A percentile compares a stretch with the other conserved stretches of the same genome.
These are phyloP conservation scores for Phenganax stokvisi DNA, from an alignment of 92 coral and sea anemone species.

Conservation along the genomic window DNA sequence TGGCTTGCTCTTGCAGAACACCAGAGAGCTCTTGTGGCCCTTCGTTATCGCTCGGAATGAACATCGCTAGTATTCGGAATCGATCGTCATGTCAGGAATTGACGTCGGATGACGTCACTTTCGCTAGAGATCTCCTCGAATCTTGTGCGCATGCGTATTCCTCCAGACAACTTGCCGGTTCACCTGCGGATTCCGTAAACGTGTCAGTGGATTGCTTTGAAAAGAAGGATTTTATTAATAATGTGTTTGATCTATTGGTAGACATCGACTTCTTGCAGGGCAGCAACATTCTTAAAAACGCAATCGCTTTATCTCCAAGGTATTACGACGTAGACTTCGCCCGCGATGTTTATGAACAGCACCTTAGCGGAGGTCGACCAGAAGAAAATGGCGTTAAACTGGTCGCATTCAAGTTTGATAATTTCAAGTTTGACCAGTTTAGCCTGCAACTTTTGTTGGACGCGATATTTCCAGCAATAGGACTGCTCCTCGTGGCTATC, in stretches of 20 bases:
- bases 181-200: background rate
- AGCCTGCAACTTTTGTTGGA: constrained; percentile 63
- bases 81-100: constrained; percentile 62
- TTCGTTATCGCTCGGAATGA: constrained; percentile 66
- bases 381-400: background rate
- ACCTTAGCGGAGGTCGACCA: constrained; percentile 51
- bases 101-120: constrained; percentile 60
- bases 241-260: constrained; percentile 51
- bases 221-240: constrained; percentile 40
- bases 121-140: constrained; percentile 40
- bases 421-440: constrained; percentile 63
- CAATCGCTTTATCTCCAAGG: constrained; percentile 48
- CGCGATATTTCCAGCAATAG: constrained; percentile 72
- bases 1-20: no score
- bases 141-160: constrained; percentile 54
- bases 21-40: constrained; percentile 35
- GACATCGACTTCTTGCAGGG: constrained; percentile 57
- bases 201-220: background rate
- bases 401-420: no score
- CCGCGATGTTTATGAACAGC: constrained; percentile 51
- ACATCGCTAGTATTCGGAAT: constrained; percentile 56
- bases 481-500: constrained; percentile 60
- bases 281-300: constrained; percentile 44
- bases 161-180: constrained; percentile 30
- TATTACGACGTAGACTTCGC: background rate